phyloP scores from a whole-genome alignment of 2,888 invertebrate species.

The Litoditis marina region DNA sequence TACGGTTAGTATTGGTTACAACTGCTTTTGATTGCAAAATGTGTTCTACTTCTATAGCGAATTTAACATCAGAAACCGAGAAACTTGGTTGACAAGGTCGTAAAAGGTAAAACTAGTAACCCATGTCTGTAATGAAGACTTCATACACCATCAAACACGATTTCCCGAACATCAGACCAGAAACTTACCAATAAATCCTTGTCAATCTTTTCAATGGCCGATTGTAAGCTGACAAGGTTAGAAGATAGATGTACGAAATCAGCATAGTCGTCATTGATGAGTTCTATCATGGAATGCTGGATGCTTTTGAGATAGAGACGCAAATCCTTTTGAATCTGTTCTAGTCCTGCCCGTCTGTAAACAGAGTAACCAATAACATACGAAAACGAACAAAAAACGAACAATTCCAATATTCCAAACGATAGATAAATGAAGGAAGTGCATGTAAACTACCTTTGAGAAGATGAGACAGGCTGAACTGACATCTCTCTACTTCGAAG shows the following conservation, averaged over 20 bases:
- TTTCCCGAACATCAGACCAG: not conserved
- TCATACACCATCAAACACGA: not conserved
- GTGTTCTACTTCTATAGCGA: not conserved
- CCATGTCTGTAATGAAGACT: too few species aligned
- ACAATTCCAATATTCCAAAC: not conserved
- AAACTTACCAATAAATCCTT: conserved; percentile 36
- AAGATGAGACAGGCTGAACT: too few species aligned
- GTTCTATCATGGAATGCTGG: conserved; percentile 87
- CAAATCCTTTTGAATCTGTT: conserved; percentile 67
- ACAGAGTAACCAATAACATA: not conserved
- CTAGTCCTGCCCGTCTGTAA: conserved; percentile 49
- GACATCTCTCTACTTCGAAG: too few species aligned
- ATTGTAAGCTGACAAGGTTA: conserved; percentile 71
- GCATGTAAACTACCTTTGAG: too few species aligned
- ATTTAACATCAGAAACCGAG: too few species aligned
- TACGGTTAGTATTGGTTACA: not conserved
- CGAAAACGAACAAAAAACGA: not conserved
- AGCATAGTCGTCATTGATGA: conserved; percentile 95
- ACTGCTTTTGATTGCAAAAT: not conserved
- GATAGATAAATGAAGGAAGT: not conserved
- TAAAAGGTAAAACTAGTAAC: too few species aligned
- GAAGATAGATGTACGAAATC: conserved; percentile 95
- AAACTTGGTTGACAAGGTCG: too few species aligned
- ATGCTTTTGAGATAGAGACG: conserved; percentile 85
- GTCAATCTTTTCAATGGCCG: conserved; percentile 53